Evolutionary conservation across 92 coral and sea anemone species (phyloP).

Genomic region (Heteractis magnifica): DNA sequence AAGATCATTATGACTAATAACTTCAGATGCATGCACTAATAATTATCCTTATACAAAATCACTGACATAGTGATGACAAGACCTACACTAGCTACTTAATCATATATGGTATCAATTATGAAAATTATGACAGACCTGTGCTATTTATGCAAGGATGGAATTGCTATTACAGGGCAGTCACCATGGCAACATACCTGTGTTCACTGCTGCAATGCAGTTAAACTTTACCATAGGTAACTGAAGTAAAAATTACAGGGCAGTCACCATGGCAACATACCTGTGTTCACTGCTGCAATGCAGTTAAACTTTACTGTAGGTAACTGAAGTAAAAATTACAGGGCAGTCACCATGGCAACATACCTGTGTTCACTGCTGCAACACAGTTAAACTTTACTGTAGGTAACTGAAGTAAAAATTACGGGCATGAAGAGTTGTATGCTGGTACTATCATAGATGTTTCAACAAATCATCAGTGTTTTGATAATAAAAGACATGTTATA

Average conservation of each 20-base stretch:
- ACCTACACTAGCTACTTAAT: too few species aligned
- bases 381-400: neutral
- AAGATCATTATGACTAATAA: too few species aligned
- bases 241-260: neutral
- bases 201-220: neutral
- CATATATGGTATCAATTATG: too few species aligned
- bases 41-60: too few species aligned
- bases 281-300: neutral
- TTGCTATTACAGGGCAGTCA: neutral
- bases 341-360: neutral
- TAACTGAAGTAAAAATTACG: neutral
- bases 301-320: too few species aligned
- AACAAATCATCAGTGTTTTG: too few species aligned
- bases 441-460: too few species aligned
- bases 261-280: neutral
- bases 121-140: neutral
- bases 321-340: neutral
- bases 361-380: neutral
- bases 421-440: too few species aligned
- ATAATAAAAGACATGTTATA: neutral
- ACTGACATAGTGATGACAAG: too few species aligned
- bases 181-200: neutral
- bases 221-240: neutral
- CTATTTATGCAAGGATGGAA: neutral
- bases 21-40: too few species aligned